A percentile compares a stretch with the other conserved stretches of the same genome.
These are phyloP conservation scores for Heliopora coerulea DNA, from an alignment of 92 coral and sea anemone species.

Conservation along the genomic window DNA sequence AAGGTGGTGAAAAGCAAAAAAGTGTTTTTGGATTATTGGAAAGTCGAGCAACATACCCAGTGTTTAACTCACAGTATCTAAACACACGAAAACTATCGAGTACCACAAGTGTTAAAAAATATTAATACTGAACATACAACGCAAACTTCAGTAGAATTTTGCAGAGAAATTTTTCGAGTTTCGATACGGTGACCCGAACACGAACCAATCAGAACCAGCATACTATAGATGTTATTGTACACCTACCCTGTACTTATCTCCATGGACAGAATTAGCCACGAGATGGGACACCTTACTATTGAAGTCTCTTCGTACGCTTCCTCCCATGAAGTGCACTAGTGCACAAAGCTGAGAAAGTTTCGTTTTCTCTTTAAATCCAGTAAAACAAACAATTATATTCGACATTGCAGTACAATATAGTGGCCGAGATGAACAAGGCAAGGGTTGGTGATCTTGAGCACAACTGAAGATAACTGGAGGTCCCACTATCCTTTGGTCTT, in stretches of 20 bases:
- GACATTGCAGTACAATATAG: constrained; percentile 78
- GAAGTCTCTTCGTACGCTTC: constrained; percentile 86
- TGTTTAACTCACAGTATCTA: no score
- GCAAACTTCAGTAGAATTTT: no score
- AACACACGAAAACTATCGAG: no score
- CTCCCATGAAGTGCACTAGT: constrained; percentile 98
- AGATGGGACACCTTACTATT: constrained; percentile 94
- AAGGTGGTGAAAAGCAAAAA: no score
- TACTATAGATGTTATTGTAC: background rate
- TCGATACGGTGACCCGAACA: no score
- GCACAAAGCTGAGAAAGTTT: constrained; percentile 77
- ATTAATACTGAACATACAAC: no score
- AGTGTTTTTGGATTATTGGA: no score
- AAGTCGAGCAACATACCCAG: no score
- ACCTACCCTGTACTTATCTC: constrained; percentile 88
- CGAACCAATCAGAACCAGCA: no score
- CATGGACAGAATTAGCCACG: constrained; percentile 88
- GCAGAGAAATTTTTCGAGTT: no score
- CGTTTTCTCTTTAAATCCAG: constrained; percentile 89
- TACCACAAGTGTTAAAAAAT: no score
- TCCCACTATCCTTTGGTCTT: constrained; percentile 91
- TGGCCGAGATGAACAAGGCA: constrained; percentile 90
- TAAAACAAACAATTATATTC: constrained; percentile 80
- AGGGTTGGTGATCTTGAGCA: constrained; percentile 68
- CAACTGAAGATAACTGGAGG: constrained; percentile 79